These are phyloP conservation scores for Vollenhovia emeryi DNA, from an alignment of 1,140 invertebrate genomes.

Conservation along the genomic window DNA sequence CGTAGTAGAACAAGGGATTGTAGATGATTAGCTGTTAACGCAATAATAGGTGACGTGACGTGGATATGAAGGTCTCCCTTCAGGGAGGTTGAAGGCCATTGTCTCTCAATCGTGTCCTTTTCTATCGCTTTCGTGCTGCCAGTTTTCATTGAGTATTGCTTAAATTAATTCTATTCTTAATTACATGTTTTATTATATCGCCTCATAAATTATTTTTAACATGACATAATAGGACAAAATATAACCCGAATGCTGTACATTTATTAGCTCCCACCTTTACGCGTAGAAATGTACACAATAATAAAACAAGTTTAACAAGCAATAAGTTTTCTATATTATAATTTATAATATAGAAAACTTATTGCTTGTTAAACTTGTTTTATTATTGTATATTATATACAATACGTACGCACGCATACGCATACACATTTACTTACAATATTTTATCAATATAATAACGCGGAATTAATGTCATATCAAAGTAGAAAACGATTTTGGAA, in stretches of 20 bases:
- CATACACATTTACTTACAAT: neutral
- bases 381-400: neutral
- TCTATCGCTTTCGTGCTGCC: constrained; percentile 33
- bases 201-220: neutral
- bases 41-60: constrained; percentile 73
- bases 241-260: neutral
- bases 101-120: constrained; percentile 67
- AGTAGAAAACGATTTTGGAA: neutral
- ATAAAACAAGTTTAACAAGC: neutral
- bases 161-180: constrained; percentile 19
- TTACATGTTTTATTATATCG: neutral
- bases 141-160: constrained; percentile 40
- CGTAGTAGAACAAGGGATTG: constrained; percentile 55
- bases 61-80: constrained; percentile 60
- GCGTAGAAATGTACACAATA: neutral
- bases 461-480: neutral
- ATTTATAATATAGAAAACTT: too few species aligned
- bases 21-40: constrained; percentile 76
- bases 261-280: neutral
- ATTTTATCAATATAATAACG: neutral
- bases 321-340: too few species aligned
- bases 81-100: constrained; percentile 54
- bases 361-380: neutral
- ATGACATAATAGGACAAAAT: neutral
- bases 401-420: neutral